Conservation (phyloP, 2,888 invertebrate genomes). For the Vannuccia rotundouncinata region DNA sequence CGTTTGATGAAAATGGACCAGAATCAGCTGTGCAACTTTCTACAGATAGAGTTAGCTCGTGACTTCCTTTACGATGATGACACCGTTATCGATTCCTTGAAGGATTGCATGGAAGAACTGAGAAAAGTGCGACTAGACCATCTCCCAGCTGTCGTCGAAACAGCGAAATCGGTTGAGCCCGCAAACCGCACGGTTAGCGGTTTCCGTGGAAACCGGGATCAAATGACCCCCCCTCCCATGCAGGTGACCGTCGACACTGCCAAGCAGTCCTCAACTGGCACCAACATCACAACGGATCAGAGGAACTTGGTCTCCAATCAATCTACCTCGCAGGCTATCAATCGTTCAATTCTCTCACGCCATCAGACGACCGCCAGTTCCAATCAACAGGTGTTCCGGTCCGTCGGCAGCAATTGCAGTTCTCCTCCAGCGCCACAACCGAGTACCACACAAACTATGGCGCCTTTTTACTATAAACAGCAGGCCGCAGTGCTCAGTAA, state of each 20-base stretch:
- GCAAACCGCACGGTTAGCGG: too few species aligned
- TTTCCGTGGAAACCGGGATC: too few species aligned
- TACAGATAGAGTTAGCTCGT: constrained; percentile 22
- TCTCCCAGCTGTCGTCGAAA: background rate
- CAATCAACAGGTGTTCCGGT: too few species aligned
- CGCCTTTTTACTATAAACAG: background rate
- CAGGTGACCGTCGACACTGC: background rate
- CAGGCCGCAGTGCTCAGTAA: background rate
- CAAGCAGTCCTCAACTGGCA: background rate
- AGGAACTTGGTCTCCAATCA: background rate
- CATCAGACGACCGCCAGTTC: too few species aligned
- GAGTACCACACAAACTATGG: background rate
- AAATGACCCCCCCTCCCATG: too few species aligned
- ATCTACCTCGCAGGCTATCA: background rate
- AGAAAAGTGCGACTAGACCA: constrained; percentile 22
- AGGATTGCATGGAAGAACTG: constrained; percentile 33
- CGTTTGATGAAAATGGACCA: constrained; percentile 34
- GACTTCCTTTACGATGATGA: constrained; percentile 37
- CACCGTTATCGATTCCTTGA: constrained; percentile 35
- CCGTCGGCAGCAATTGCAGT: too few species aligned
- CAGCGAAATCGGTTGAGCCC: too few species aligned
- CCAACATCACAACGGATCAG: background rate
- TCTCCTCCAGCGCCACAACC: background rate
- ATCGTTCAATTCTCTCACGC: too few species aligned
- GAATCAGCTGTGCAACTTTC: constrained; percentile 14